Evolutionary conservation across 2,888 invertebrate genomes (phyloP), one percentile per base, ranked within the genome.

Genomic region (Synanthedon tipuliformis): DNA sequence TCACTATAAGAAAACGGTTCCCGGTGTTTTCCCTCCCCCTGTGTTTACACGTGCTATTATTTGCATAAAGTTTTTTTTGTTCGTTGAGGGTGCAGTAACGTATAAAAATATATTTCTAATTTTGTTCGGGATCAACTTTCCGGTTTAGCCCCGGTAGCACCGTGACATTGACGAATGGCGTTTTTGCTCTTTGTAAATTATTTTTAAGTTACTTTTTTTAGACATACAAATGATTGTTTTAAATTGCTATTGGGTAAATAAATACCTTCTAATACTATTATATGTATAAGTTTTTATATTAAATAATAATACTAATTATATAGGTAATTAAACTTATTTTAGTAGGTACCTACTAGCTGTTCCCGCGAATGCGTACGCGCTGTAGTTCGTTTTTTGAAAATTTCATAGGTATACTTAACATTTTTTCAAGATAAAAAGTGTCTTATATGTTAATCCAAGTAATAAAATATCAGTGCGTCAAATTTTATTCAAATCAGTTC

Each of bases 41-140:
- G 78, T 81, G 75, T 83, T 80, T 81, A 85, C 85, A 85, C 78
- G 81, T 83, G 81, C 76, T 78, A 71, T 81, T 86, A 86, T 86
- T 86, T 86, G 87, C 86, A 85, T 86, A 83, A 81, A 80, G 75
- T 75, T 81, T 81, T 82, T 81, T 74, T 75, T 67, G 67, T 57
- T 51, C 53, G 62, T 63, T 68, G 70, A 75, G 77, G 81, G 79
- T 73, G 71, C 64, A 65, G 68, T 73, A 75, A 75, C 69, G 75
- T 74, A 72, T 82, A 83, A 83, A 86, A 86, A 86, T 86, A 84
- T 76, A 78, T 81, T 84, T 87, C 87, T 86, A 85, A 86, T 84
- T 86, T 78, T 72, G 83, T 84, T 69, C 73, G 65, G 63, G 66
- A 70, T 68, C 57, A 69, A 75, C 75, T 80, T 83, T 83, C 84